These are phyloP conservation scores for Pelvicachromis taeniatus DNA, from an alignment of 2,113 vertebrate species.

Conservation along the genomic window DNA sequence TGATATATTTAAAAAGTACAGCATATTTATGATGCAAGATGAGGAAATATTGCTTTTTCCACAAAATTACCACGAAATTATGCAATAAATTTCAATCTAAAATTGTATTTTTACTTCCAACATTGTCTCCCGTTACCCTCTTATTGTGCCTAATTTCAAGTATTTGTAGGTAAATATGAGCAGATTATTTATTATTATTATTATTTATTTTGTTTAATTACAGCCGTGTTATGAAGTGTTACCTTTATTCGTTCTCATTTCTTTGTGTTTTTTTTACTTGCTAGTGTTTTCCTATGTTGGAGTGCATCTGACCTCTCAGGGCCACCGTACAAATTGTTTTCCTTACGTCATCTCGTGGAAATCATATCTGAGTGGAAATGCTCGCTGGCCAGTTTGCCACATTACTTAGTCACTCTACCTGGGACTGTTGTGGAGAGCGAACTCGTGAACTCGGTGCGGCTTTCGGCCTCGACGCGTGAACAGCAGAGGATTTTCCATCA, in stretches of 20 bases:
- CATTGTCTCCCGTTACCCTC: background rate
- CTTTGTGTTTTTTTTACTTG: background rate
- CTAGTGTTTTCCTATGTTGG: too few species aligned
- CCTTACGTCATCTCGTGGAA: background rate
- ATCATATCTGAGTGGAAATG: accelerated
- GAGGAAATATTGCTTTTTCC: background rate
- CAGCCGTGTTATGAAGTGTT: background rate
- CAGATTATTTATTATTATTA: too few species aligned
- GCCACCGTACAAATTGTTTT: too few species aligned
- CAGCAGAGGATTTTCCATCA: background rate
- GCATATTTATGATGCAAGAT: accelerated
- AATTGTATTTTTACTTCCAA: background rate
- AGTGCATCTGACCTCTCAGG: too few species aligned
- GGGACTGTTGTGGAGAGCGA: background rate
- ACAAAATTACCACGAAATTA: background rate
- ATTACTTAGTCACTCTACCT: background rate
- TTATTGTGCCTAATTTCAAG: background rate
- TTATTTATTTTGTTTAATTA: background rate
- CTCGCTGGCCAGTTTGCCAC: background rate
- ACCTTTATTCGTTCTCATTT: background rate
- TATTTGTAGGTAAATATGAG: accelerated
- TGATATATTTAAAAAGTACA: background rate
- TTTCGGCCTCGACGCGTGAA: background rate
- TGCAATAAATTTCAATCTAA: too few species aligned
- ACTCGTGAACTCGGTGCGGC: background rate